Percentiles rank a stretch among this genome's conserved stretches.
These are phyloP conservation scores for Leuciscus idus DNA, from an alignment of 2,113 vertebrate species.

Conservation along the genomic window DNA sequence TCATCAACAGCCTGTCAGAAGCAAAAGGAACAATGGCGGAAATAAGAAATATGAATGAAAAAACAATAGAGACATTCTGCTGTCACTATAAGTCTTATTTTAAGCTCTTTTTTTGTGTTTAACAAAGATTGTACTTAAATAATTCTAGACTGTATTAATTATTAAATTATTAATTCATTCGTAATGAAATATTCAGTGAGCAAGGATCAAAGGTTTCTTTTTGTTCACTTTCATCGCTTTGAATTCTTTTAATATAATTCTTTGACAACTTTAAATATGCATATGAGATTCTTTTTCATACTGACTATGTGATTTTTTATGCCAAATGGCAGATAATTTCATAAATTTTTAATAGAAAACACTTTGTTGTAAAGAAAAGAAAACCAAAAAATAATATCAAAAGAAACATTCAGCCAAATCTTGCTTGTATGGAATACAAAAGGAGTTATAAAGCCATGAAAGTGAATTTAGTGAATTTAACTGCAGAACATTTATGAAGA, in stretches of 20 bases:
- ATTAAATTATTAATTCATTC: background rate
- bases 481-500: background rate
- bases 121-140: background rate
- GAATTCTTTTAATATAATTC: background rate
- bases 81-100: background rate
- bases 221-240: background rate
- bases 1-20: constrained; percentile 19
- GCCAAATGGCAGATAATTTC: background rate
- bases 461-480: background rate
- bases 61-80: background rate
- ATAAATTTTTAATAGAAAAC: background rate
- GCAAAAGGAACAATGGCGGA: background rate
- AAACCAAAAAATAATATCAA: background rate
- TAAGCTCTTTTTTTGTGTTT: background rate
- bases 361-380: background rate
- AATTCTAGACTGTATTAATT: background rate
- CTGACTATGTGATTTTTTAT: background rate
- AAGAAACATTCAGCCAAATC: background rate
- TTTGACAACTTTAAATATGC: background rate
- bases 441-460: background rate
- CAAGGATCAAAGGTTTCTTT: background rate
- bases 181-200: background rate
- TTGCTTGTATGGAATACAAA: background rate
- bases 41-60: background rate
- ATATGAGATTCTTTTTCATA: background rate